Base-by-base conservation (phyloP, 1,140 invertebrate species). In the Pseudomyrmex sp. region DNA sequence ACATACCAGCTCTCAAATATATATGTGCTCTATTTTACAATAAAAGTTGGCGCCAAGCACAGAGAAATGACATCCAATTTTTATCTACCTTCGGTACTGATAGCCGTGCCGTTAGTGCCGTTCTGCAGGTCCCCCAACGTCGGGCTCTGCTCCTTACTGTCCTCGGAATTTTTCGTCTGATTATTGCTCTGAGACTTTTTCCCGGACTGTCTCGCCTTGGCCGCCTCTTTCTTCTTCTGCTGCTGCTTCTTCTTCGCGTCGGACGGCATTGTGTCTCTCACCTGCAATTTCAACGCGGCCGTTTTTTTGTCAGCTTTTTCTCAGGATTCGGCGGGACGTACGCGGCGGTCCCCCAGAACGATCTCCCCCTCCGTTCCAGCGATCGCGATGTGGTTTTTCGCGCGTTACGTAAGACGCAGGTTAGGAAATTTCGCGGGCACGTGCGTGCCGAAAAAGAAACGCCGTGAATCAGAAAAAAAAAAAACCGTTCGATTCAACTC, bases 241-340 rank as follows among this genome's bases (percentile, higher is more conserved):
- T 98, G 98, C 93, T 98, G 97, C 91, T 98, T 98, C 95, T 99
- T 99, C 94, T 99, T 99, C 2, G 98, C 96, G 94, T 99, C 98
- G 88, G 98, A 99, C 89, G 98, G 98, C 98, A 99, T 99, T 90
- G 88, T 9, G 88, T 9, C 20, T 59, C 95, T 84, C 65, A 73
- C 82, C 85, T 84, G 10, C 44, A 85, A 88, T 70, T 85, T 62
- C 3, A 58, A 8, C n/a, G 35, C 12, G 3, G n/a, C 35, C 54
- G 54, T 73, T 35, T 35, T 35, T 35, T 73, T 35, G 10, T 12
- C 1, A 18, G n/a, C 2, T 56, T 44, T 44, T 35, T 35, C 35
- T 35, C 35, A 35, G 35, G 0, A 35, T 35, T 13, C 58, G 35
- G 23, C 44, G 3, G 5, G 52, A 2, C 10, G 12, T 13, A 35